A percentile compares a stretch with the other conserved stretches of the same genome.
These are phyloP conservation scores for Catocala nupta DNA, from an alignment of 2,888 invertebrate species.

Conservation along the genomic window DNA sequence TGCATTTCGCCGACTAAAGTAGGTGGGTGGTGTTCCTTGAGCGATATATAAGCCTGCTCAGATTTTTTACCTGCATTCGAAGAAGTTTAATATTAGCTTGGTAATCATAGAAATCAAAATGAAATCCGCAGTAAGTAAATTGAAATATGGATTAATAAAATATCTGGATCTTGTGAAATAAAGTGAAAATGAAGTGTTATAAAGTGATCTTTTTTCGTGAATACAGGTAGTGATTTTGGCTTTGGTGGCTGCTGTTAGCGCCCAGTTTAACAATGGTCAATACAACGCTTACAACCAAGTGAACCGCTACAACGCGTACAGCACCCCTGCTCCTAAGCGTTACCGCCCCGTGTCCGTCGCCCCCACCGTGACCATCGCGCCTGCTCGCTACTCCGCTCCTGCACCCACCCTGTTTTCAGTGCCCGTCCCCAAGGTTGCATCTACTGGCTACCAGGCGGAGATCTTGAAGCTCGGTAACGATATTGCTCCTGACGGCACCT, in stretches of 20 bases:
- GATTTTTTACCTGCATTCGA: slow-evolving; percentile 80
- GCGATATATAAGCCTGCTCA: slow-evolving; percentile 79
- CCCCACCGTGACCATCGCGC: slow-evolving; percentile 14
- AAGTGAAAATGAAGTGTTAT: slow-evolving; percentile 19
- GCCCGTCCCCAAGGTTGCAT: slow-evolving; percentile 28
- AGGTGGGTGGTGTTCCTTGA: slow-evolving; percentile 78
- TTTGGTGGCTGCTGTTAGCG: slow-evolving; percentile 64
- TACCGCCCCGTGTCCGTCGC: slow-evolving; percentile 14
- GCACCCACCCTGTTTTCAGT: slow-evolving; percentile 18
- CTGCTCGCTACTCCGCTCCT: slow-evolving; percentile 30
- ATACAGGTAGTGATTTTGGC: slow-evolving; percentile 65
- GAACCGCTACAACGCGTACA: slow-evolving; percentile 24
- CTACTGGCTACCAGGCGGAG: slow-evolving; percentile 61
- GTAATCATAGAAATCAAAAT: no score
- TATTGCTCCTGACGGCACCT: slow-evolving; percentile 84
- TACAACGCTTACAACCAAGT: slow-evolving; percentile 3
- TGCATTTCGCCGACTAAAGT: slow-evolving; percentile 74
- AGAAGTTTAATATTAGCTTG: slow-evolving; percentile 79
- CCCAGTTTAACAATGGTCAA: slow-evolving; percentile 51
- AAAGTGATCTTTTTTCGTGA: slow-evolving; percentile 29
- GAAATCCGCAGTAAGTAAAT: slow-evolving; percentile 77
- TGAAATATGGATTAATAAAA: slow-evolving; percentile 21
- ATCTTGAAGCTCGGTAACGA: slow-evolving; percentile 78
- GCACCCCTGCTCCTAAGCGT: slow-evolving; percentile 39
- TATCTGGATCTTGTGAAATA: slow-evolving; percentile 10